phyloP scores from a whole-genome alignment of 2,113 vertebrate genomes.

The Calyptomena viridis region DNA sequence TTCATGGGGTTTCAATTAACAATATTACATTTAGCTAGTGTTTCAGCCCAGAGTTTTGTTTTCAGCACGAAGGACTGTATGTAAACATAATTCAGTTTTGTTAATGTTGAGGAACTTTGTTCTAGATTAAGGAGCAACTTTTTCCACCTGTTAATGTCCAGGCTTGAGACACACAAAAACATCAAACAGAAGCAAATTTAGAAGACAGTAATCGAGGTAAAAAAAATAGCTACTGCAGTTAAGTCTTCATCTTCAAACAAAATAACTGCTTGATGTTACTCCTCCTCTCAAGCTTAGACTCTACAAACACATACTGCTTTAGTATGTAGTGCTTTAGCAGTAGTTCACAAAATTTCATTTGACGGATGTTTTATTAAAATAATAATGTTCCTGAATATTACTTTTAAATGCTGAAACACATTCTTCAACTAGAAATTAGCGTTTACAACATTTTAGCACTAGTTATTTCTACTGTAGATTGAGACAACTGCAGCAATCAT shows the following conservation, averaged over 20 bases:
- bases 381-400: neutral
- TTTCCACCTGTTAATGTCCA: neutral
- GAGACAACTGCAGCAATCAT: neutral
- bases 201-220: neutral
- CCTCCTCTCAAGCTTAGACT: neutral
- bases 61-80: neutral
- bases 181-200: neutral
- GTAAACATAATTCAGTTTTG: neutral
- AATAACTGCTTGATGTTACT: neutral
- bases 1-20: neutral
- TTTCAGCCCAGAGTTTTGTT: neutral
- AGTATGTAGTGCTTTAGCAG: no score
- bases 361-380: neutral
- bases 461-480: neutral
- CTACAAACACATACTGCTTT: neutral
- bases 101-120: neutral
- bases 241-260: neutral
- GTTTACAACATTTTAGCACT: neutral
- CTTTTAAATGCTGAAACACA: neutral
- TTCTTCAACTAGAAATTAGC: neutral
- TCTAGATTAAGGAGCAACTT: neutral
- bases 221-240: neutral
- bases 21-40: neutral
- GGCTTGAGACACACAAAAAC: neutral
- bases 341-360: neutral